These are phyloP conservation scores for Spodoptera frugiperda DNA, from an alignment of 1,140 invertebrate species.

Conservation along the genomic window DNA sequence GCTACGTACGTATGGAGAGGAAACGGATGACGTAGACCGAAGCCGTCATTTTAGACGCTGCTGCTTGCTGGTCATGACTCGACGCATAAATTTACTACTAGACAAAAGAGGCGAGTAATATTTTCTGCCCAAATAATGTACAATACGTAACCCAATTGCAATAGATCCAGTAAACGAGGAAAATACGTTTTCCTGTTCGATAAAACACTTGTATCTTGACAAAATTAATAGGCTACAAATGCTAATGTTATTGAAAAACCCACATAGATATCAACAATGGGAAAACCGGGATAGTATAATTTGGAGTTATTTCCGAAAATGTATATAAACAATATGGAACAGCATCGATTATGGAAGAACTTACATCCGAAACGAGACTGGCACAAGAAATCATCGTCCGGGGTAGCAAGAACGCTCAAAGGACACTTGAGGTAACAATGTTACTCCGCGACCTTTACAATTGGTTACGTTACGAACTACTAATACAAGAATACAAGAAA, in stretches of 20 bases:
- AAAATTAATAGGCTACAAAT: constrained; percentile 38
- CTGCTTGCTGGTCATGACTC: constrained; percentile 71
- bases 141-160: constrained; percentile 11
- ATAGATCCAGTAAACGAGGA: constrained; percentile 14
- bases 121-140: constrained; percentile 24
- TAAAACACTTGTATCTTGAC: constrained; percentile 36
- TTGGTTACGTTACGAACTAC: constrained; percentile 31
- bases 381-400: constrained; percentile 23
- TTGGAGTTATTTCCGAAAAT: background rate
- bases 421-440: constrained; percentile 66
- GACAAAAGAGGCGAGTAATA: constrained; percentile 58
- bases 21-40: constrained; percentile 77
- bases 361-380: background rate
- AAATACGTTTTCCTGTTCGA: constrained; percentile 34
- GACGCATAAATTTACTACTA: constrained; percentile 73
- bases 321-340: background rate
- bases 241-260: constrained; percentile 33
- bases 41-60: constrained; percentile 80
- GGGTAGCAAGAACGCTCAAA: constrained; percentile 55
- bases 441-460: constrained; percentile 49
- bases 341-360: background rate
- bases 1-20: constrained; percentile 81
- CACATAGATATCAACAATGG: constrained; percentile 34
- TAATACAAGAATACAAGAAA: constrained; percentile 23
- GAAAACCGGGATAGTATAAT: constrained; percentile 14